Evolutionary conservation across 1,140 invertebrate species (phyloP), one percentile per base, ranked within the genome.

Genomic region (Andrena cerasifolii): DNA sequence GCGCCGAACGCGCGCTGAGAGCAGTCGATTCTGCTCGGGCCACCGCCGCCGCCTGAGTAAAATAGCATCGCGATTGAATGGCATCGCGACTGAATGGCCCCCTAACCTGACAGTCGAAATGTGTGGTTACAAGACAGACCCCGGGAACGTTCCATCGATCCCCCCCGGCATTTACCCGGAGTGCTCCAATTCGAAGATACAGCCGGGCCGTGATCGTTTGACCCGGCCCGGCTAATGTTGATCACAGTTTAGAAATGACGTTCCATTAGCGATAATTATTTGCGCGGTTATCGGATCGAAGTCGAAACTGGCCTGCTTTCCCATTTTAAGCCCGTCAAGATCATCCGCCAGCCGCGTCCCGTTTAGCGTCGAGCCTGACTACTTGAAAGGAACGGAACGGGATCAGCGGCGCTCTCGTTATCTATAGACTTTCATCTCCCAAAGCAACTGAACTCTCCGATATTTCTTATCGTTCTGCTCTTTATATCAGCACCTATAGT

Each of bases 51-150:
- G 4, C 12, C 28, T 0, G 51, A 31, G 66, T 28, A 78, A 82
- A 83, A 82, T 72, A 72, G 61, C 66, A 71, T 49, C 53, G 61
- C 79, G 61, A 83, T 83, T 83, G 79, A 83, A 82, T 82, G 65
- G 71, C 71, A 76, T 68, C 71, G 63, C 49, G 58, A 47, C 67
- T 76, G 80, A 82, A 83, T 61, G 66, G 73, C 58, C 49, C 47
- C 36, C 36, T 82, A 83, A 83, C 76, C 66, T 72, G 79, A 83
- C 66, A 82, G 66, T 18, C 79, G 53, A 83, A 83, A 83, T 66
- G 66, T 59, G 66, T 21, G 79, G 53, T 31, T 72, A 54, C 47
- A 78, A 72, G 66, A 78, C 70, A 65, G 61, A 77, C 47, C 33
- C 1, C 0, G 26, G 28, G 16, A 77, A 45, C 53, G 68, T 81